Base-by-base conservation (phyloP, 2,888 invertebrate species). In the Halictus quadricinctus region DNA sequence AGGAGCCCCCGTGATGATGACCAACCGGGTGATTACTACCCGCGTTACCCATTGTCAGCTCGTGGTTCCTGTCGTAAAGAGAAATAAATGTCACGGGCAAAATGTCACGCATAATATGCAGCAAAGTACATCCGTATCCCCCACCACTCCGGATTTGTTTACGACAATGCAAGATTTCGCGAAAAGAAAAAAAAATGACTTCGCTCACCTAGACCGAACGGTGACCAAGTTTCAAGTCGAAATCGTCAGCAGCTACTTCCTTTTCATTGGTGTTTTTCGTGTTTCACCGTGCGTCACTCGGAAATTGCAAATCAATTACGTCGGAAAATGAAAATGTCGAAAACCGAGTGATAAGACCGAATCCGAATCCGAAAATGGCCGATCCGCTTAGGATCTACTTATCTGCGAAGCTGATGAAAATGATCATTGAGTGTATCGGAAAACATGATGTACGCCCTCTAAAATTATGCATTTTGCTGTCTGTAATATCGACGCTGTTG, bases 11-110 rank as follows among this genome's bases (percentile, higher is more conserved):
- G 54, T 92, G 92, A 77, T 92, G 92, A 87, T 93, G 93, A 83
- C 91, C 89, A 41, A 92, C 93, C 85, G 97, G 96, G 80, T 96
- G 96, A 92, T 96, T 96, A 93, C 97, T 97, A 84, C 97, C 97
- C 88, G 97, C 97, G 94, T 97, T 97, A 85, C 97, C 97, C 97
- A 97, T 97, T 90, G 83, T 79, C 60, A 81, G 41, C 21, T 36
- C 54, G 25, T 64, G 36, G 25, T 70, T n/a, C 8, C 64, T 72
- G 12, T 72, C 18, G 15, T 3, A 77, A 46, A 12, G 18, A 74
- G 29, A 48, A 64, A 29, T 21, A 29, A 77, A 64, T 6, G 15
- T 50, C 15, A 76, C 29, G 7, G 41, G 21, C 5, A 50, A 21
- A 25, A 29, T 25, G 72, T 50, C n/a, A 48, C 10, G 18, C 4